Evolutionary conservation across 2,888 invertebrate genomes (phyloP).

Genomic region (Cephalotes varians): DNA sequence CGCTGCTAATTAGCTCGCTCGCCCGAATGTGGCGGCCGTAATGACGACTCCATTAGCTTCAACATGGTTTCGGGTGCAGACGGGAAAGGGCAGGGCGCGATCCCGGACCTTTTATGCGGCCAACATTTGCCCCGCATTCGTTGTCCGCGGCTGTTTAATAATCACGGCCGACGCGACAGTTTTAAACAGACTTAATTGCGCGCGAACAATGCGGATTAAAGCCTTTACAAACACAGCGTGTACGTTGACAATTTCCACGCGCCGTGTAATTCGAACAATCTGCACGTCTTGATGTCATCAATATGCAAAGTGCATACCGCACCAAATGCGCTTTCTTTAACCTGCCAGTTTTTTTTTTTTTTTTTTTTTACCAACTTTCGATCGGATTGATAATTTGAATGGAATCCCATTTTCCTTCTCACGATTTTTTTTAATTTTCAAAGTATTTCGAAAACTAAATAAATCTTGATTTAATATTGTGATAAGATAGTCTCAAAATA

Average conservation of each 20-base stretch:
- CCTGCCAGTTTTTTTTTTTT: background rate
- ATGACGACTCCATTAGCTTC: slow-evolving; percentile 48
- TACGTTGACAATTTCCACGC: background rate
- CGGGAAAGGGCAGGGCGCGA: background rate
- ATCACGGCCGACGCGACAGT: slow-evolving; percentile 29
- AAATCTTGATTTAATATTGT: background rate
- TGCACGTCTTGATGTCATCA: background rate
- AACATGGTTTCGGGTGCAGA: slow-evolving; percentile 7
- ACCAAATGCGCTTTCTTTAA: background rate
- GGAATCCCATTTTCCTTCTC: background rate
- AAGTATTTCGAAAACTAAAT: background rate
- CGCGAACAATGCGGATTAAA: slow-evolving; percentile 40
- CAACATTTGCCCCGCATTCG: slow-evolving; percentile 26
- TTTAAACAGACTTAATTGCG: slow-evolving; percentile 45
- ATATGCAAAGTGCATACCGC: background rate
- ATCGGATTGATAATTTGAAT: background rate
- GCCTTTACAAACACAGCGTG: background rate
- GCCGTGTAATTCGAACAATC: background rate
- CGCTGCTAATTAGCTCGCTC: slow-evolving; percentile 48
- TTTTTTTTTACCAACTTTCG: background rate
- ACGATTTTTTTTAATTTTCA: background rate
- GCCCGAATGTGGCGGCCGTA: slow-evolving; percentile 39
- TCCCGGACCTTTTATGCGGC: slow-evolving; percentile 33
- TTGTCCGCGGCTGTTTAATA: slow-evolving; percentile 41
- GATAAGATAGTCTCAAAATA: background rate